These are phyloP conservation scores for Pemphigus obesinymphae DNA, from an alignment of 1,140 invertebrate genomes.

Conservation along the genomic window DNA sequence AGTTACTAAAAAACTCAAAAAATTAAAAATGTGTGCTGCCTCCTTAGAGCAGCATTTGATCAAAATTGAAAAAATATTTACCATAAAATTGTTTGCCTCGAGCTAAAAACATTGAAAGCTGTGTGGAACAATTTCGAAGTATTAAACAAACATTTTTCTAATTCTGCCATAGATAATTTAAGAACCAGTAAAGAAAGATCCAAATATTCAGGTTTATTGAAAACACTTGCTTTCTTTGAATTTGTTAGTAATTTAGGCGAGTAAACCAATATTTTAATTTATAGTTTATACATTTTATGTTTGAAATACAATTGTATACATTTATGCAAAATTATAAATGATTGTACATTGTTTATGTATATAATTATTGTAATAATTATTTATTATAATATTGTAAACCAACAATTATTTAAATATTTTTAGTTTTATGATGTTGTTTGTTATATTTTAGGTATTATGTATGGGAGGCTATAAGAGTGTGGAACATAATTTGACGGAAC, in stretches of 20 bases:
- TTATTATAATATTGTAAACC: not conserved
- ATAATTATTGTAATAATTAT: not conserved
- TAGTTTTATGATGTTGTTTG: not conserved
- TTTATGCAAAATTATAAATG: no score
- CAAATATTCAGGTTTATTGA: not conserved
- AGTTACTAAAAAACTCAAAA: not conserved
- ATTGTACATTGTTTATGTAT: not conserved
- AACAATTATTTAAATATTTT: not conserved
- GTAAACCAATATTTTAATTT: not conserved
- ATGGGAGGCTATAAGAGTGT: no score
- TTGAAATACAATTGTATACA: no score
- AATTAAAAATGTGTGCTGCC: no score
- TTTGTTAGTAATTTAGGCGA: not conserved
- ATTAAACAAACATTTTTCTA: not conserved
- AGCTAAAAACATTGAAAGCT: not conserved
- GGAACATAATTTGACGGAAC: no score
- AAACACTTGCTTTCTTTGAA: not conserved
- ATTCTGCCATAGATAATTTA: not conserved
- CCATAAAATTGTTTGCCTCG: no score
- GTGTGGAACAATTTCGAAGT: not conserved
- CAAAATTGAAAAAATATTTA: slow-evolving; percentile 3
- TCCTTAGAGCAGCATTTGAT: not conserved
- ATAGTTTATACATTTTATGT: not conserved
- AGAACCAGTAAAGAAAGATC: not conserved
- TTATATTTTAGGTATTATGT: slow-evolving; percentile 16